Evolutionary conservation across 2,113 vertebrate species (phyloP).

Genomic region (Corythornis madagascariensis): DNA sequence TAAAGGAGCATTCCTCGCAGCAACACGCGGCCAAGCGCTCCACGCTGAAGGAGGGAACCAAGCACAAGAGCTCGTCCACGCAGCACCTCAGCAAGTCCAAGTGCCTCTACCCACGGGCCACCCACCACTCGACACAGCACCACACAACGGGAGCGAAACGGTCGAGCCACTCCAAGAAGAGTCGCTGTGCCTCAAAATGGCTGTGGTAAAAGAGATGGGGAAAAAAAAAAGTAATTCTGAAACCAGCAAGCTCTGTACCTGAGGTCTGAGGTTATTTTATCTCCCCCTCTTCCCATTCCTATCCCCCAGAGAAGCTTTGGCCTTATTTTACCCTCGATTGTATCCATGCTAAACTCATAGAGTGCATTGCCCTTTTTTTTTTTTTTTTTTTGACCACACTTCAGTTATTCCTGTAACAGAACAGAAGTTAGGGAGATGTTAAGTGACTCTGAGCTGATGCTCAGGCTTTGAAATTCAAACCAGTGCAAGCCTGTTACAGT

Average conservation of each 20-base stretch:
- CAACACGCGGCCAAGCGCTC: neutral
- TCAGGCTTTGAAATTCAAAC: neutral
- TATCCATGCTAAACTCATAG: neutral
- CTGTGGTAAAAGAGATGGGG: neutral
- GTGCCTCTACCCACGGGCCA: neutral
- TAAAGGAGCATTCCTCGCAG: neutral
- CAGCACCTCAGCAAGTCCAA: neutral
- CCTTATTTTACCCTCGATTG: neutral
- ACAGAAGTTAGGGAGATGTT: neutral
- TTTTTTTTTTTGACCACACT: neutral
- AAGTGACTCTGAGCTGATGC: neutral
- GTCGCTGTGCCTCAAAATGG: neutral
- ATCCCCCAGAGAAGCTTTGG: neutral
- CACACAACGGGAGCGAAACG: neutral
- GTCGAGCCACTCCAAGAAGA: neutral
- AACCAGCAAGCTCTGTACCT: neutral
- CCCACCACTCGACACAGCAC: neutral
- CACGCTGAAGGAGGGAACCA: neutral
- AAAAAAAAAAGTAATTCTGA: neutral
- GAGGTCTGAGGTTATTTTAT: neutral
- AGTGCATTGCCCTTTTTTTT: neutral
- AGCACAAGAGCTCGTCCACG: neutral
- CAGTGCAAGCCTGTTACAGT: accelerated
- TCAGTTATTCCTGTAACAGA: neutral
- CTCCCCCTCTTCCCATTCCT: neutral